These are phyloP conservation scores for Cephus pygmeus DNA, from an alignment of 2,888 invertebrate species.

Conservation along the genomic window DNA sequence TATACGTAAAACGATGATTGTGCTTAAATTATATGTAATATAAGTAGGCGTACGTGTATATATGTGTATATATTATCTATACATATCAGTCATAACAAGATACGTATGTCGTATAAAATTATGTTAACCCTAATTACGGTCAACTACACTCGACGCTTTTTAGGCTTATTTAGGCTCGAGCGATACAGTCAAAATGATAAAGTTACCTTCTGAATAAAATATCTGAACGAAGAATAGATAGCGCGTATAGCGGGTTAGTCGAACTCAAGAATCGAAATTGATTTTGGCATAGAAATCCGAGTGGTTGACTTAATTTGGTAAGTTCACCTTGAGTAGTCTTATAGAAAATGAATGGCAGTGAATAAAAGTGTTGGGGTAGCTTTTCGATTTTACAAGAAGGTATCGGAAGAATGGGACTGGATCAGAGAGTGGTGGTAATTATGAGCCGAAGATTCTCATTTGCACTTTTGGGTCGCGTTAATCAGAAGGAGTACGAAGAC, in stretches of 20 bases:
- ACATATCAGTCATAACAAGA: no score
- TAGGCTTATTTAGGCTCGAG: background rate
- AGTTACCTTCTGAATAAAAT: background rate
- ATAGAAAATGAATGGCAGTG: background rate
- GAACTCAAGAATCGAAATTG: background rate
- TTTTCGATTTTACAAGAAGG: background rate
- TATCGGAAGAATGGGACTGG: background rate
- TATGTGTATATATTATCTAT: no score
- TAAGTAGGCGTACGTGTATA: no score
- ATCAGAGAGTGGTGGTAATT: background rate
- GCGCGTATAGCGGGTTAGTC: background rate
- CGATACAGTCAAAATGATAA: background rate
- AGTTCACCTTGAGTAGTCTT: background rate
- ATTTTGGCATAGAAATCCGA: background rate
- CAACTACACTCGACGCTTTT: no score
- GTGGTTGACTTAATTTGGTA: background rate
- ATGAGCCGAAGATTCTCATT: background rate
- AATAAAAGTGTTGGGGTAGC: background rate
- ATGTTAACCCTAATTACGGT: no score
- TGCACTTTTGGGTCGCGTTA: conserved; percentile 5
- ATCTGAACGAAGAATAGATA: background rate
- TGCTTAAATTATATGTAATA: no score
- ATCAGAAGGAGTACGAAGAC: conserved; percentile 9
- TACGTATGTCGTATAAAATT: no score
- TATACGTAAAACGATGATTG: no score